A percentile compares a stretch with the other conserved stretches of the same genome.
Conservation (phyloP, 2,888 invertebrate genomes). For the Cheiracanthium punctorium region DNA sequence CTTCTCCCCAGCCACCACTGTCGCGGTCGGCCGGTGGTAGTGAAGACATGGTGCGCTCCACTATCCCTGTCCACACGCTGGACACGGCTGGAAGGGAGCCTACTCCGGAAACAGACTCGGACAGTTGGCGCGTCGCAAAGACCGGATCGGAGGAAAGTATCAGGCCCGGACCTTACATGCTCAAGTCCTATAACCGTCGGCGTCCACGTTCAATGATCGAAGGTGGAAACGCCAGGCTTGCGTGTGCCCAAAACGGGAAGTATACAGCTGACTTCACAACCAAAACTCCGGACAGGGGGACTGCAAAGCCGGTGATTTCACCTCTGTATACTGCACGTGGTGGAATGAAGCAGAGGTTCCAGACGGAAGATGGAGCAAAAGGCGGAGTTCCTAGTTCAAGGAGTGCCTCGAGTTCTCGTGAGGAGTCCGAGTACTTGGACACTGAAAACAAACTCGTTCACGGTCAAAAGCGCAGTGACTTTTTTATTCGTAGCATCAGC, state of each 20-base stretch:
- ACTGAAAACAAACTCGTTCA: constrained; percentile 18
- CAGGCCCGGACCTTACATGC: constrained; percentile 11
- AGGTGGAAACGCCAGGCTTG: constrained; percentile 23
- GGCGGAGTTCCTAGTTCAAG: constrained; percentile 36
- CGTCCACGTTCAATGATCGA: constrained; percentile 68
- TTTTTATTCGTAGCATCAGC: constrained; percentile 63
- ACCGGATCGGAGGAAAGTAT: constrained; percentile 42
- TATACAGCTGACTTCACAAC: constrained; percentile 1
- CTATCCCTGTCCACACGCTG: constrained; percentile 55
- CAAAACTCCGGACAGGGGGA: constrained; percentile 13
- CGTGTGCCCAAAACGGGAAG: constrained; percentile 19
- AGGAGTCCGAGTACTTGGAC: constrained; percentile 50
- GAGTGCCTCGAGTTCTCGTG: constrained; percentile 62
- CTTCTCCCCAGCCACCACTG: not conserved
- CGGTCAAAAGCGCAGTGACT: constrained; percentile 50
- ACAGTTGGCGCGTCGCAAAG: constrained; percentile 52
- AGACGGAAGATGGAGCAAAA: not conserved
- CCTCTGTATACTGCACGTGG: not conserved
- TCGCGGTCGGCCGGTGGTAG: constrained; percentile 5
- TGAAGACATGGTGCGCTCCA: constrained; percentile 48
- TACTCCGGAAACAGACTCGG: constrained; percentile 64
- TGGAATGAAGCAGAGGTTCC: constrained; percentile 25
- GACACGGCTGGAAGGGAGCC: constrained; percentile 57
- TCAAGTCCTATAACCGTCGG: constrained; percentile 33
- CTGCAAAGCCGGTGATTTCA: not conserved